Conservation (phyloP, 23 tunicate species). For the Corella eumyota region DNA sequence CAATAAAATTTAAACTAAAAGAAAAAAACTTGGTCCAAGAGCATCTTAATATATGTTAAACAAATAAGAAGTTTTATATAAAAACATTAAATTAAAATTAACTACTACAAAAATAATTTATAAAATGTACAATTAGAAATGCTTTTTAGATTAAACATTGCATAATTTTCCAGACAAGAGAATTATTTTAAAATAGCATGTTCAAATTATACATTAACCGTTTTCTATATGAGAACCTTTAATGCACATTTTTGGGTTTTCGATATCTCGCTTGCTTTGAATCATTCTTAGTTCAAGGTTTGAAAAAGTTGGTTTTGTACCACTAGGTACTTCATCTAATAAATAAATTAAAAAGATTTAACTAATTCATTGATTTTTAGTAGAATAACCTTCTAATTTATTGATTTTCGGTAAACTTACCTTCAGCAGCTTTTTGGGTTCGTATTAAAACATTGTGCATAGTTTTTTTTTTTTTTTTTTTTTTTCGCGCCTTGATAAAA, state of each 20-base stretch:
- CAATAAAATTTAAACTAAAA: no score
- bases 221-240: slow-evolving; percentile 7
- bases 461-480: no score
- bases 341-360: neutral
- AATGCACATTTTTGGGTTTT: slow-evolving; percentile 63
- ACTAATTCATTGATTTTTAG: neutral
- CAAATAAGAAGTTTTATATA: no score
- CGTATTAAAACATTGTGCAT: slow-evolving; percentile 55
- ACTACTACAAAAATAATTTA: no score
- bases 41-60: no score
- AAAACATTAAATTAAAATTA: no score
- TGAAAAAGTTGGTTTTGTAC: slow-evolving; percentile 46
- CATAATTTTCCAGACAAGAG: no score
- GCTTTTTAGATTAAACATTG: no score
- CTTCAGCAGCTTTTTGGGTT: slow-evolving; percentile 46
- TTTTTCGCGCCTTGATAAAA: no score
- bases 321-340: slow-evolving; percentile 35
- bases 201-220: neutral
- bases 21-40: no score
- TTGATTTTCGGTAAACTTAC: slow-evolving; percentile 8
- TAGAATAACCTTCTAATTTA: neutral
- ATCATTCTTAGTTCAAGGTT: slow-evolving; percentile 58
- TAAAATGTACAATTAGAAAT: no score
- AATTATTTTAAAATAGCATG: no score
- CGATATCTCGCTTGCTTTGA: slow-evolving; percentile 79